Percentiles rank a stretch among this genome's conserved stretches.
phyloP scores from a whole-genome alignment of 2,113 vertebrate species.

The Lichenostomus cassidix region DNA sequence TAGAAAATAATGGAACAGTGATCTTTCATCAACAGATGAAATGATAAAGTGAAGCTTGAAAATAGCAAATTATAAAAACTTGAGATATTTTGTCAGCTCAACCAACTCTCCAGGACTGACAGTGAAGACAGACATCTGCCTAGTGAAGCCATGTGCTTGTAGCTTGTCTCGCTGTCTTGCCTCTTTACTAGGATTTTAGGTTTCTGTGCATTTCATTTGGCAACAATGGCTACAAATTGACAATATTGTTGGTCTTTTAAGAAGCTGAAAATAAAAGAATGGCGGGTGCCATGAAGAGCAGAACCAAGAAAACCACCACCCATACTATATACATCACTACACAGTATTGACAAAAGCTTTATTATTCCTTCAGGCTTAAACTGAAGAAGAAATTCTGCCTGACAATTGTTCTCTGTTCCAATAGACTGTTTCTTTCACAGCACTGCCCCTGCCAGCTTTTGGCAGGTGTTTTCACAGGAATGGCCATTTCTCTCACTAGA shows the following conservation, averaged over 20 bases:
- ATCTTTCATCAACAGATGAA: background rate
- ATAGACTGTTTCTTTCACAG: conserved; percentile 78
- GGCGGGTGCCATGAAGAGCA: background rate
- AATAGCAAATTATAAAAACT: background rate
- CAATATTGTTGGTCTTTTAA: background rate
- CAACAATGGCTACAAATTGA: background rate
- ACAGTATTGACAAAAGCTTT: background rate
- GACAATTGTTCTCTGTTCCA: conserved; percentile 64
- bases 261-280: background rate
- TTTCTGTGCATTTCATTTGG: background rate
- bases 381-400: conserved; percentile 39
- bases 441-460: conserved; percentile 34
- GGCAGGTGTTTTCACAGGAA: conserved; percentile 61
- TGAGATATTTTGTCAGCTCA: background rate
- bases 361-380: conserved; percentile 5
- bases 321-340: background rate
- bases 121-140: background rate
- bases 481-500: conserved; percentile 43
- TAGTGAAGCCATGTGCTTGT: background rate
- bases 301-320: background rate
- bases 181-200: background rate
- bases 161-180: background rate
- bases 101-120: background rate
- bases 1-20: background rate
- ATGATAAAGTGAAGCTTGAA: background rate